A percentile compares a stretch with the other conserved stretches of the same genome.
Evolutionary conservation across 2,797 vertebrate species (phyloP).

Genomic region (Cossypha niveicapilla): DNA sequence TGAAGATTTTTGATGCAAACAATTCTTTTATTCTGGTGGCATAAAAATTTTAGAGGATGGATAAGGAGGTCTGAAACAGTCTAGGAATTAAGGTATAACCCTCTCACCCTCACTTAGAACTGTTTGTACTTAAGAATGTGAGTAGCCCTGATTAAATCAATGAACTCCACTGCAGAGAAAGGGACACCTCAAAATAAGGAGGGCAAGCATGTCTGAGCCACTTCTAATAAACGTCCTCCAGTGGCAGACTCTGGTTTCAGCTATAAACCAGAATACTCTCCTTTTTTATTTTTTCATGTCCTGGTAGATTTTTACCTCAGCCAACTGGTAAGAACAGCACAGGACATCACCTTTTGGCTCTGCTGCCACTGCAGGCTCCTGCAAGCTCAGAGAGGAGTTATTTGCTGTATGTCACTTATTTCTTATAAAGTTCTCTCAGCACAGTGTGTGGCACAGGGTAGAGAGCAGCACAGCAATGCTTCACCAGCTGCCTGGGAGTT

Average conservation of each 20-base stretch:
- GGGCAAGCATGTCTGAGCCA: background rate
- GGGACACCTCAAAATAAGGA: background rate
- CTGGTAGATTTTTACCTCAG: background rate
- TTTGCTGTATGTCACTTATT: background rate
- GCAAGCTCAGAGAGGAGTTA: background rate
- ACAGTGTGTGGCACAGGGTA: accelerated
- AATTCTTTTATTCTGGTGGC: background rate
- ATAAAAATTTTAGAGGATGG: background rate
- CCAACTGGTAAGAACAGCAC: background rate
- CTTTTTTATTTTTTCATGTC: no score
- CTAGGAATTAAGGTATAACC: no score
- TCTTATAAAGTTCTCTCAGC: background rate
- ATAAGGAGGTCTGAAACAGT: background rate
- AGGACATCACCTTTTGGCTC: background rate
- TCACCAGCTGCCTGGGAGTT: background rate
- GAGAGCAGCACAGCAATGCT: accelerated
- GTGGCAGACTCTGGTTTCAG: background rate
- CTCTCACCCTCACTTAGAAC: background rate
- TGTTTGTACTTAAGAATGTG: background rate
- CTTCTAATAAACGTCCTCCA: accelerated
- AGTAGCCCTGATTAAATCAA: background rate
- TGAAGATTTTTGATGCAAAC: background rate
- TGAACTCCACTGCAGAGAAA: background rate
- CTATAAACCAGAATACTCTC: background rate
- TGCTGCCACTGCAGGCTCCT: background rate